Conservation (phyloP, 2,113 vertebrate species). For the Micromys minutus region DNA sequence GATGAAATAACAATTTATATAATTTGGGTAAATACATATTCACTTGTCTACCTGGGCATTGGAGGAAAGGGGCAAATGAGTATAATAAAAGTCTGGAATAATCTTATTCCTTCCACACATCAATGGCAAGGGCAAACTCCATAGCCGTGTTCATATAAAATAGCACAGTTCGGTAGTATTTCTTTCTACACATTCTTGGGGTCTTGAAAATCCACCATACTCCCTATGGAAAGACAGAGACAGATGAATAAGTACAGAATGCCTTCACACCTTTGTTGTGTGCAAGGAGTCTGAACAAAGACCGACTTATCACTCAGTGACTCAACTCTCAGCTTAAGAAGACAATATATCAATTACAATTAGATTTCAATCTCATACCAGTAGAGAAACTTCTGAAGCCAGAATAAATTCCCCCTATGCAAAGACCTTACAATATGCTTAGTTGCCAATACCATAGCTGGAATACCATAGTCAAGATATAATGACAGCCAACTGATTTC, state of each 20-base stretch:
- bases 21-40: constrained; percentile 74
- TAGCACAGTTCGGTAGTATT: not conserved
- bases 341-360: not conserved
- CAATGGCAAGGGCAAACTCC: not conserved
- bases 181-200: constrained; percentile 38
- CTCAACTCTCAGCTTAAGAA: not conserved
- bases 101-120: constrained; percentile 40
- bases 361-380: not conserved
- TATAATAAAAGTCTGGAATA: constrained; percentile 20
- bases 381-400: constrained; percentile 33
- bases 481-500: not conserved
- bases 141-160: constrained; percentile 13
- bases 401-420: not conserved
- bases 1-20: constrained; percentile 77
- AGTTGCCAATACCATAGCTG: not conserved
- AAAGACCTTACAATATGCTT: not conserved
- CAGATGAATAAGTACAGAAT: not conserved
- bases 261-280: not conserved
- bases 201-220: constrained; percentile 43
- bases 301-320: not conserved
- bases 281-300: constrained; percentile 29
- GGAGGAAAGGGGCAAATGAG: not conserved
- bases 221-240: not conserved
- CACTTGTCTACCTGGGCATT: constrained; percentile 49
- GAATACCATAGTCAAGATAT: not conserved